Percentiles rank a stretch among this genome's conserved stretches.
phyloP scores from a whole-genome alignment of 2,113 vertebrate genomes.

The Smithornis capensis region DNA sequence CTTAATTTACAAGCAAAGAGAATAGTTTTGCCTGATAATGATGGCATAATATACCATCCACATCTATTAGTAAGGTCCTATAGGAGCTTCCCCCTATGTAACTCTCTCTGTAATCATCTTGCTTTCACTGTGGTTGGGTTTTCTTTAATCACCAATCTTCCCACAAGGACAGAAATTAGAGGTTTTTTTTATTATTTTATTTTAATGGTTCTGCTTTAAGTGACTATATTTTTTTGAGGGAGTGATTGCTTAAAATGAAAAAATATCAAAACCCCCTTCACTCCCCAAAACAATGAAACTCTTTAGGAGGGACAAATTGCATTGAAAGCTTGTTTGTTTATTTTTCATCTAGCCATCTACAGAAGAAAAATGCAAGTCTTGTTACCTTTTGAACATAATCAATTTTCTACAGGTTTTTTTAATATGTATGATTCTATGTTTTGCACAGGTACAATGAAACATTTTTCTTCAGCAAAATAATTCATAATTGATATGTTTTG shows the following conservation, averaged over 20 bases:
- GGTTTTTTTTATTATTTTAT: neutral
- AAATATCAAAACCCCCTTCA: neutral
- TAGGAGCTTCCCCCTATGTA: slow-evolving; percentile 1
- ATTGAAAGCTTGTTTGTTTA: neutral
- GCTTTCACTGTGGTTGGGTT: neutral
- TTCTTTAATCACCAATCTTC: neutral
- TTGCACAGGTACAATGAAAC: neutral
- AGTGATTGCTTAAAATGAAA: neutral
- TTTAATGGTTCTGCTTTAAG: neutral
- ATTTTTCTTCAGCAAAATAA: neutral
- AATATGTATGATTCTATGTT: neutral
- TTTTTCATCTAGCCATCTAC: neutral
- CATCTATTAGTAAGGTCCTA: slow-evolving; percentile 11
- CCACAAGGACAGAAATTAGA: neutral
- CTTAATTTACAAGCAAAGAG: slow-evolving; percentile 29
- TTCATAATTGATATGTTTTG: neutral
- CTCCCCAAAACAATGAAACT: neutral
- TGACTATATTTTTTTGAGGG: neutral
- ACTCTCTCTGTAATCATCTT: neutral
- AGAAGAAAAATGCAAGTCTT: neutral
- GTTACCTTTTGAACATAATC: neutral
- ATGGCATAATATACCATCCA: neutral
- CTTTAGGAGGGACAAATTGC: neutral
- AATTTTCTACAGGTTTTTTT: neutral
- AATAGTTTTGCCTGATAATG: neutral